These are phyloP conservation scores for Ashinkailepas kermadecensis DNA, from an alignment of 2,888 invertebrate genomes.

Conservation along the genomic window DNA sequence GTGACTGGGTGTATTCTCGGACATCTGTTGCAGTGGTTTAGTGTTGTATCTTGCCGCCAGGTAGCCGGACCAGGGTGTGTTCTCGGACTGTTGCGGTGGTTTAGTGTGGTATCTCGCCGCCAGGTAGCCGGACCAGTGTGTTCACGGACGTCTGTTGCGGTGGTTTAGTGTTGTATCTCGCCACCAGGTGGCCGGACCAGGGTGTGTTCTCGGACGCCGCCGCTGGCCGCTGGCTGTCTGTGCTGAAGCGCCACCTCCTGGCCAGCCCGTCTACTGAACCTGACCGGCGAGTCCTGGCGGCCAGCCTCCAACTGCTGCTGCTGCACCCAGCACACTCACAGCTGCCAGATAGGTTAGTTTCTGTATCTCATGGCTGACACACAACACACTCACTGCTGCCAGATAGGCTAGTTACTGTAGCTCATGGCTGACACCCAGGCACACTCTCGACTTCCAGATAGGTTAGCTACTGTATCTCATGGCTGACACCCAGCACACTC, in stretches of 20 bases:
- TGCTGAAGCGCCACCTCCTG: constrained; percentile 75
- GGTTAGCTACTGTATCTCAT: too few relatives aligned
- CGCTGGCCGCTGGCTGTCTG: constrained; percentile 48
- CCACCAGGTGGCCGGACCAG: too few relatives aligned
- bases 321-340: constrained; percentile 87
- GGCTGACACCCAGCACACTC: constrained; percentile 64
- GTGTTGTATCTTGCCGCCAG: too few relatives aligned
- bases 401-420: too few relatives aligned
- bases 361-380: constrained; percentile 29
- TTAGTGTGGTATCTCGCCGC: too few relatives aligned
- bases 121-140: not conserved
- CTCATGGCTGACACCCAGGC: too few relatives aligned
- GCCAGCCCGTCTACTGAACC: constrained; percentile 79
- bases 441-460: too few relatives aligned
- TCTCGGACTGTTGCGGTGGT: too few relatives aligned
- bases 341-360: constrained; percentile 85
- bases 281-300: constrained; percentile 53
- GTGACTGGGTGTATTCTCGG: too few relatives aligned
- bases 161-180: not conserved
- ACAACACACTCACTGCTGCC: too few relatives aligned
- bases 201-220: not conserved
- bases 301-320: constrained; percentile 78
- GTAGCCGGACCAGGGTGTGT: too few relatives aligned
- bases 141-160: not conserved
- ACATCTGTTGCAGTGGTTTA: too few relatives aligned